Base-by-base conservation (phyloP, 2,888 invertebrate genomes). In the Philonicus albiceps region DNA sequence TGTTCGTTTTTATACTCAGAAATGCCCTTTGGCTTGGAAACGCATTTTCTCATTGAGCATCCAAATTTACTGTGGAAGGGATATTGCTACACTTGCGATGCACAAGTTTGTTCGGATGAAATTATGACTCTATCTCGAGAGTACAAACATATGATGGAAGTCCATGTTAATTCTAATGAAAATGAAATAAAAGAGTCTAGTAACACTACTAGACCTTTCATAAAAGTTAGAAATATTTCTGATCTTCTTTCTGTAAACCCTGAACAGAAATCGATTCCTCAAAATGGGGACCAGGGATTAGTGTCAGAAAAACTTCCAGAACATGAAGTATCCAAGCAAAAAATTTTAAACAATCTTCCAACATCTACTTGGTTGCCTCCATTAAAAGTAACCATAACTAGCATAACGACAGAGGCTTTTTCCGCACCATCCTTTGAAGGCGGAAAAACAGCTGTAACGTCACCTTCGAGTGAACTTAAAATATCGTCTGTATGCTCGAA, bases 51-150 rank as follows among this genome's bases (percentile, higher is more conserved):
- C 2, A 74, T 86, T n/a, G 90, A 91, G 0, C 93, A 93, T 89
- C 88, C 89, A 0, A 80, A 87, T n/a, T 93, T 93, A 37, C 90
- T 90, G 30, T 95, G 95, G 94, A 93, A 93, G 87, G 95, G 95
- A 0, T 93, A 92, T 89, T 95, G 94, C 89, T 91, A 89, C 81
- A 88, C 93, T 13, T 94, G 94, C 88, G 92, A 93, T 89, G 40
- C 85, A 2, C 87, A 89, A 27, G 37, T 89, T 31, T 27, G 19
- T 37, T n/a, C 81, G n/a, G 19, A 87, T 27, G 31, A 87, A 64
- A 30, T 73, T 75, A 43, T 87, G 19, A 40, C 87, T 19, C 34
- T 88, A 1, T n/a, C 43, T 7, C 27, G 40, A 37, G 92, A 92
- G 88, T 88, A 91, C 19, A 89, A 88, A 2, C 92, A 92, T 87